Evolutionary conservation across 2,113 vertebrate species (phyloP), one percentile per base, ranked within the genome.

Genomic region (Albula goreensis): DNA sequence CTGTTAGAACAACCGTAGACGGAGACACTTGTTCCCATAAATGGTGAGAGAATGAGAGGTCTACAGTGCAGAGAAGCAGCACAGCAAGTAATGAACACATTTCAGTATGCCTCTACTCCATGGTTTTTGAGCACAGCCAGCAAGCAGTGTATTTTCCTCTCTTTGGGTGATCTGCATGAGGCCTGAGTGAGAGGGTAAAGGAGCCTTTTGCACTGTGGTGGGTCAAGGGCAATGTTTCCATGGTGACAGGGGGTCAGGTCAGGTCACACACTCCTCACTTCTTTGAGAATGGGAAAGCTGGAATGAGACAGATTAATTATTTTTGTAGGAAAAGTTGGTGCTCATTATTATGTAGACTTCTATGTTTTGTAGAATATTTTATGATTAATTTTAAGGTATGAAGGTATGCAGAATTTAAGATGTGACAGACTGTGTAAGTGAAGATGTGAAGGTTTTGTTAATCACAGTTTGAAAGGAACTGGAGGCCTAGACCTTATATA

Each of bases 231-330:
- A 13, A 53, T n/a, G 78, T 80, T 81, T 31, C 48, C 25, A 53
- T 77, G 74, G 85, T 78, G 82, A 85, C 48, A 25, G 52, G 51
- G 22, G 84, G 84, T 87, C 85, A 84, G 31, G 53, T 31, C 2
- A 63, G 84, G 88, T 86, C 48, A 56, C 11, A 60, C 56, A 9
- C 63, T 50, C n/a, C 78, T 19, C 56, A 13, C 19, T 52, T 7
- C 50, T 80, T 53, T 31, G 7, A 41, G 78, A 41, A 80, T 80
- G 49, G 50, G 52, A 15, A 31, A 51, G 8, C 1, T 5, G 13
- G 78, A 52, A 53, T 10, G 19, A 82, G 3, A 6, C 9, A n/a
- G 3, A 74, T 25, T 11, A 63, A 52, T 66, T 70, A 52, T 17
- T 48, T 53, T 41, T 17, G 50, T 8, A 25, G 9, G 19, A 85